Conservation (phyloP, 1,140 invertebrate genomes). For the Cotesia chilonis region DNA sequence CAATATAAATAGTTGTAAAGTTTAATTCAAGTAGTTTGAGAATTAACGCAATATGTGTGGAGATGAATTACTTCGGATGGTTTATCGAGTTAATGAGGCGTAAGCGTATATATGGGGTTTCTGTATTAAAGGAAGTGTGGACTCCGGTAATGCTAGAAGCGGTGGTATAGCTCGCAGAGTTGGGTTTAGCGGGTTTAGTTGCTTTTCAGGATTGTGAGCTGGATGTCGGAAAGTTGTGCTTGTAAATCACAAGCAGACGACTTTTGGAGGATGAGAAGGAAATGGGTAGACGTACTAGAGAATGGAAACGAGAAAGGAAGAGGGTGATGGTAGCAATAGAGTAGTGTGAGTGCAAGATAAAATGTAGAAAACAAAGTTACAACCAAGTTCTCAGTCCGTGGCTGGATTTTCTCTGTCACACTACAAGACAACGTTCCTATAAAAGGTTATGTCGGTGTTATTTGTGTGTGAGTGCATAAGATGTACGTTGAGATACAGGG, state of each 20-base stretch:
- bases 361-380: conserved; percentile 26
- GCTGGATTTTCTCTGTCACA: conserved; percentile 23
- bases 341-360: background rate
- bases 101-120: conserved; percentile 15
- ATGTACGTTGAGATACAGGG: background rate
- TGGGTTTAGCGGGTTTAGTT: background rate
- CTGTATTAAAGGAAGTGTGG: conserved; percentile 11
- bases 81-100: conserved; percentile 23
- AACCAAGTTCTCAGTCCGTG: conserved; percentile 23
- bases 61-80: background rate
- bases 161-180: background rate
- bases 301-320: background rate
- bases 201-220: too few species aligned
- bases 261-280: background rate
- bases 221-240: conserved; percentile 14
- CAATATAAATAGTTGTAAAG: background rate
- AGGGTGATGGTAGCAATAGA: background rate
- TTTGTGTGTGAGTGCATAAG: background rate
- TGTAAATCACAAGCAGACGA: conserved; percentile 7
- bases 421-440: conserved; percentile 15
- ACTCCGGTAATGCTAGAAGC: background rate
- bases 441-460: background rate
- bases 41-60: conserved; percentile 7
- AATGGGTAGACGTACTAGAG: background rate
- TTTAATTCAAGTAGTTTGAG: background rate